Evolutionary conservation across 2,797 vertebrate species (phyloP), one percentile per base, ranked within the genome.

Genomic region (Adelosebastes latens): DNA sequence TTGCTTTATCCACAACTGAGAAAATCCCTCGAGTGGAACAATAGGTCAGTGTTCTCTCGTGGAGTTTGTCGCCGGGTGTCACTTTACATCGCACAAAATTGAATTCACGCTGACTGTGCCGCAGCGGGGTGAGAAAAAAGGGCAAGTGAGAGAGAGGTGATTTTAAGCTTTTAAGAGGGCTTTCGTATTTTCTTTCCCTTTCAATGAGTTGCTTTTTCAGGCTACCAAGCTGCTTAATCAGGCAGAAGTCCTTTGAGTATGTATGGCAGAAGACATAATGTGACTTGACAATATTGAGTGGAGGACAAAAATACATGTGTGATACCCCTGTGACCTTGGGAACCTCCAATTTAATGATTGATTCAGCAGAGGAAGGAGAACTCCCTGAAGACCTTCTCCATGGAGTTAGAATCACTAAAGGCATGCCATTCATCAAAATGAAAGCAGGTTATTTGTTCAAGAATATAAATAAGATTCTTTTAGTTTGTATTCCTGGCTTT

Each of bases 221-320:
- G 68, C 58, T 75, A 9, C 20, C 31, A 12, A 18, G 52, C 68
- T 85, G 79, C 62, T 75, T 46, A 88, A 80, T 93, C 77, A 83
- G 73, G 73, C 75, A 46, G 52, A 87, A 89, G 75, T 87, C 73
- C 81, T 86, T 34, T 63, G 27, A 80, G 60, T 70, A 56, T 20
- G 46, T 67, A 22, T 32, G 61, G 49, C 58, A 29, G 24, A 27
- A 60, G 34, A 64, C n/a, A 20, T 59, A 64, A 65, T 64, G 34
- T 75, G 36, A 82, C 67, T 68, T 58, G 32, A 34, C 31, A 65
- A 65, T 59, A 59, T 13, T 58, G 49, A 60, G 36, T 29, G 3
- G 34, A 74, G 24, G 13, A 68, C 10, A 46, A 34, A 74, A 69
- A 52, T n/a, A 49, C n/a, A 61, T 18, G 20, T 42, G 62, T 53